phyloP scores from a whole-genome alignment of 1,140 invertebrate species.

The Orius insidiosus region DNA sequence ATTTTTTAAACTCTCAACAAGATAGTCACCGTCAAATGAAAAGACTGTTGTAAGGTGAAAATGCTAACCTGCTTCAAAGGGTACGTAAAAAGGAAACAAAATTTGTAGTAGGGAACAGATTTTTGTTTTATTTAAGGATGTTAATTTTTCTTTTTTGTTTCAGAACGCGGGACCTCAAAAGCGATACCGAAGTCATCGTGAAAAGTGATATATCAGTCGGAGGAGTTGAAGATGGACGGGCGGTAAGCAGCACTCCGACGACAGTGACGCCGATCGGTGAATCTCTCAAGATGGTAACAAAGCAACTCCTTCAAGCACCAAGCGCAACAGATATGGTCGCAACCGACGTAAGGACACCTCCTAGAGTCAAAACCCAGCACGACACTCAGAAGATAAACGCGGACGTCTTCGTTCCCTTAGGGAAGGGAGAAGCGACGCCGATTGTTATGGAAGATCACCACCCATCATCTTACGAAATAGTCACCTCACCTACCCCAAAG shows the following conservation, averaged over 20 bases:
- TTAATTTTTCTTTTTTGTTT: slow-evolving; percentile 6
- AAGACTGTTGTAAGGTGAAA: too few species aligned
- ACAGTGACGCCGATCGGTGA: slow-evolving; percentile 26
- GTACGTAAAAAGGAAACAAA: too few species aligned
- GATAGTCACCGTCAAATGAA: too few species aligned
- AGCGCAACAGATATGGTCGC: slow-evolving; percentile 25
- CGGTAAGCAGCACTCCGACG: slow-evolving; percentile 13
- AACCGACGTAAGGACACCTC: slow-evolving; percentile 38
- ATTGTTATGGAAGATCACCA: slow-evolving; percentile 31
- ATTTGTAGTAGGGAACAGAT: too few species aligned
- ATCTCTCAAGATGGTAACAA: slow-evolving; percentile 34
- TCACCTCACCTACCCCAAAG: slow-evolving; percentile 24
- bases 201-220: slow-evolving; percentile 16
- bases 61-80: too few species aligned
- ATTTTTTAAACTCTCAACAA: too few species aligned
- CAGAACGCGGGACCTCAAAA: slow-evolving; percentile 19
- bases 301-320: slow-evolving; percentile 28
- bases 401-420: slow-evolving; percentile 12
- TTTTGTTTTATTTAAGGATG: too few species aligned
- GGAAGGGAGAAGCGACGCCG: slow-evolving; percentile 35
- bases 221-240: slow-evolving; percentile 22
- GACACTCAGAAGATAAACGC: slow-evolving; percentile 8
- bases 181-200: slow-evolving; percentile 13
- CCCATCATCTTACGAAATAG: slow-evolving; percentile 17
- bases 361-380: slow-evolving; percentile 31